Conservation (phyloP, 2,797 vertebrate genomes). For the Notolabrus celidotus region DNA sequence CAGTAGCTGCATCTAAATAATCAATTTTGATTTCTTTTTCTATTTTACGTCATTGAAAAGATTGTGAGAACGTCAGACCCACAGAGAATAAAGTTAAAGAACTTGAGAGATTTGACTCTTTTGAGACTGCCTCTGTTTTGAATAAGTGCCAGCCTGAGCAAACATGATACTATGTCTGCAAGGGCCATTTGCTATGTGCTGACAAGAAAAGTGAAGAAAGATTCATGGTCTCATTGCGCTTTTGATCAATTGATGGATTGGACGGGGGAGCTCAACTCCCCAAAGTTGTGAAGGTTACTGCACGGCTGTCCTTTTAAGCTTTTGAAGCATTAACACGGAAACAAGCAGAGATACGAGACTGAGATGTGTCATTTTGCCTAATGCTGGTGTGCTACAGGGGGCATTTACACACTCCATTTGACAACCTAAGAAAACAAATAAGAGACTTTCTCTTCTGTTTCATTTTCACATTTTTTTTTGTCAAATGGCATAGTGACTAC, state of each 20-base stretch:
- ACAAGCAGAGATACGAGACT: background rate
- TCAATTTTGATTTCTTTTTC: too few relatives aligned
- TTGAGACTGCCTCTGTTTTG: too few relatives aligned
- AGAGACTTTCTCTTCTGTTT: background rate
- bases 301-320: conserved; percentile 62
- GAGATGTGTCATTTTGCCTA: background rate
- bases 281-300: conserved; percentile 76
- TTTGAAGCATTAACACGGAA: conserved; percentile 21
- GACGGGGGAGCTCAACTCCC: conserved; percentile 65
- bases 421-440: too few relatives aligned
- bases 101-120: background rate
- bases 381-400: too few relatives aligned
- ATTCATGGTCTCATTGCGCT: conserved; percentile 77
- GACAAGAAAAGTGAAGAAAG: conserved; percentile 78
- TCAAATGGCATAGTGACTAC: background rate
- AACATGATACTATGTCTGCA: conserved; percentile 62
- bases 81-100: background rate
- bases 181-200: conserved; percentile 60
- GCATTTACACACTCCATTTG: too few relatives aligned
- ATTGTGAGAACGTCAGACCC: too few relatives aligned
- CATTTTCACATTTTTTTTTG: too few relatives aligned
- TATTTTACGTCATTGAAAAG: too few relatives aligned
- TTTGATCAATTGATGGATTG: conserved; percentile 82
- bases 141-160: conserved; percentile 49
- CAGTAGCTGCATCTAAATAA: too few relatives aligned